phyloP scores from a whole-genome alignment of 2,888 invertebrate species.

The Diarsia brunnea region DNA sequence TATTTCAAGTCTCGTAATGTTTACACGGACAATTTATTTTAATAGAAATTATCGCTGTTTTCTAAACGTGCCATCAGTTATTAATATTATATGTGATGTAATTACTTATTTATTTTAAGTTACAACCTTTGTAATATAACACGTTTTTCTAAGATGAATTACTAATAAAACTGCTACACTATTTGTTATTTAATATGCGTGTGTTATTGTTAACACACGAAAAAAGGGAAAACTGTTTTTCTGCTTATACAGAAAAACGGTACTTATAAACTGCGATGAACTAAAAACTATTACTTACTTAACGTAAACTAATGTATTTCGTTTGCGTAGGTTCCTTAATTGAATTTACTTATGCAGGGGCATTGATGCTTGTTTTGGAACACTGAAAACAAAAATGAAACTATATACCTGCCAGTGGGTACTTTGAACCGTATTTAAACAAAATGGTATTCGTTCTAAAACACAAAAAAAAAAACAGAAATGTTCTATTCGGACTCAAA shows the following conservation, averaged over 20 bases:
- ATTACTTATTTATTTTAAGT: neutral
- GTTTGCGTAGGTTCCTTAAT: neutral
- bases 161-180: neutral
- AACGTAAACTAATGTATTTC: conserved; percentile 3
- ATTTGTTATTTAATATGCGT: neutral
- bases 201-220: neutral
- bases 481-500: no score
- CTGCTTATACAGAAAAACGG: no score
- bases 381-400: neutral
- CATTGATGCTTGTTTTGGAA: neutral
- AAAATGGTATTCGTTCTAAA: neutral
- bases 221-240: no score
- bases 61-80: conserved; percentile 16
- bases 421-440: conserved; percentile 1
- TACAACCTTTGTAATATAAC: conserved; percentile 7
- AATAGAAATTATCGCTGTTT: conserved; percentile 24
- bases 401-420: neutral
- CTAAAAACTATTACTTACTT: neutral
- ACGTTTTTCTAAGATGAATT: neutral
- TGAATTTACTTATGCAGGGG: neutral
- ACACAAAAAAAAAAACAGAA: no score
- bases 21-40: conserved; percentile 13
- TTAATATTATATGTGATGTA: neutral
- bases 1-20: conserved; percentile 15
- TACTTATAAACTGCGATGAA: neutral